These are phyloP conservation scores for Bergia sp. DNA, from an alignment of 92 coral and sea anemone genomes.

Conservation along the genomic window DNA sequence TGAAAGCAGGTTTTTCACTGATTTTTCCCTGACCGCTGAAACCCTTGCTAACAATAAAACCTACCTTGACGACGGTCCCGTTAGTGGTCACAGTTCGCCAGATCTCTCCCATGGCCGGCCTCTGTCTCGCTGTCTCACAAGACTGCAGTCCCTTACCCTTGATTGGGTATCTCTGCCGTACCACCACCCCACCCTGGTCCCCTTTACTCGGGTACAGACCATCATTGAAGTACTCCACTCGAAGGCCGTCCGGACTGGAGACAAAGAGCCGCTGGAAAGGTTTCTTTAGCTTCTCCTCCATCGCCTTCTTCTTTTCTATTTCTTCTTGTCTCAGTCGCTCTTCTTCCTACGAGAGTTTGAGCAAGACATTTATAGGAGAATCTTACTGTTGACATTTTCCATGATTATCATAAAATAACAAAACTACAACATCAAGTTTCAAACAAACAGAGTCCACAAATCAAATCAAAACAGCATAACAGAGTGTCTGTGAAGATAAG, in stretches of 20 bases:
- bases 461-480: too few relatives aligned
- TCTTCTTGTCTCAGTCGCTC: slow-evolving; percentile 72
- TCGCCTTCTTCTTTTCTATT: slow-evolving; percentile 67
- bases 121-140: slow-evolving; percentile 65
- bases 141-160: slow-evolving; percentile 72
- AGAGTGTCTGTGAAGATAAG: too few relatives aligned
- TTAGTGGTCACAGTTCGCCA: slow-evolving; percentile 86
- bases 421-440: too few relatives aligned
- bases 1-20: too few relatives aligned
- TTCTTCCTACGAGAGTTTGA: slow-evolving; percentile 24
- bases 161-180: slow-evolving; percentile 88
- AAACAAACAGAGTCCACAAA: too few relatives aligned
- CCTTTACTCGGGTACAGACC: slow-evolving; percentile 65
- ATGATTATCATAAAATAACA: too few relatives aligned
- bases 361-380: not conserved
- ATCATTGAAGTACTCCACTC: slow-evolving; percentile 83
- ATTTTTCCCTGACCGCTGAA: too few relatives aligned
- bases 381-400: too few relatives aligned
- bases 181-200: slow-evolving; percentile 86
- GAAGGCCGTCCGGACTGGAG: slow-evolving; percentile 95
- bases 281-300: slow-evolving; percentile 67
- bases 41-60: not conserved
- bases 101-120: slow-evolving; percentile 80
- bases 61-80: slow-evolving; percentile 92
- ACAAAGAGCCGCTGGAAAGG: slow-evolving; percentile 87